Evolutionary conservation across 2,888 invertebrate species (phyloP), one percentile per base, ranked within the genome.

Genomic region (Mayetiola destructor): DNA sequence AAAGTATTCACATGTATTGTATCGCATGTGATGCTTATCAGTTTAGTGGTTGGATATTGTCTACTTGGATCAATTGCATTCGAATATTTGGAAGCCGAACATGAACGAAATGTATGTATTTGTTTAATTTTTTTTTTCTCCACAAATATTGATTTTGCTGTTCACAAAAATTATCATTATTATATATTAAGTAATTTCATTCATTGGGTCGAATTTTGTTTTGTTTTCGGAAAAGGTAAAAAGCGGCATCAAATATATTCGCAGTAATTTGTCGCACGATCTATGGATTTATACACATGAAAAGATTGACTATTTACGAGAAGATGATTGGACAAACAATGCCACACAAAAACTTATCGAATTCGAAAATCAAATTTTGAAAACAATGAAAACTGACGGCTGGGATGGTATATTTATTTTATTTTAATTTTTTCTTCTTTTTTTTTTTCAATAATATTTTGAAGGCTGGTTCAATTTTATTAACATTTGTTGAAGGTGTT

Each of bases 371-470:
- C 79, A 84, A 40, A 80, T 94, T 59, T 75, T 91, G 58, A 77
- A 79, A 61, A 88, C 89, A 63, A 91, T 93, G 78, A 88, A 86
- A 67, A 84, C 85, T 59, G 82, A 87, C 59, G 93, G 93, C 4
- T 92, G 91, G 89, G 89, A 92, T 67, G 92, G 92, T n/a, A n/a
- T n/a, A n/a, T n/a, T n/a, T 56, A 82, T n/a, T n/a, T n/a, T n/a
- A n/a, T n/a, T n/a, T n/a, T n/a, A n/a, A n/a, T n/a, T n/a, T n/a
- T n/a, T n/a, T n/a, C n/a, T n/a, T n/a, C n/a, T n/a, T n/a, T n/a
- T n/a, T n/a, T n/a, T n/a, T n/a, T n/a, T n/a, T n/a, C n/a, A n/a
- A n/a, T n/a, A n/a, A n/a, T n/a, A n/a, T n/a, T n/a, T n/a, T n/a
- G n/a, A n/a, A n/a, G n/a, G n/a, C n/a, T n/a, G n/a, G n/a, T n/a